Conservation (phyloP, 1,140 invertebrate genomes). For the Zelostemma sp. region DNA sequence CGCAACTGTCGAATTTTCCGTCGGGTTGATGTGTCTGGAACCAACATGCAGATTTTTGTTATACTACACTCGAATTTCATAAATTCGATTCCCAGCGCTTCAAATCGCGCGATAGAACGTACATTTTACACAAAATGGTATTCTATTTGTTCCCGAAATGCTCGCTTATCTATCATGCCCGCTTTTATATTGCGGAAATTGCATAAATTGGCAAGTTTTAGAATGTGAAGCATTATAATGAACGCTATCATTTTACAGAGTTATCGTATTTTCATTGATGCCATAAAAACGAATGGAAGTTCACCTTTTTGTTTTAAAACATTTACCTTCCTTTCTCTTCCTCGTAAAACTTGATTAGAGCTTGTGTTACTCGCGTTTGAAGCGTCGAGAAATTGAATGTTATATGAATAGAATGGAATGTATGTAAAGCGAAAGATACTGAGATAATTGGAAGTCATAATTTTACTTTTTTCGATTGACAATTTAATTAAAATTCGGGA, state of each 20-base stretch:
- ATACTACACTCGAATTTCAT: slow-evolving; percentile 5
- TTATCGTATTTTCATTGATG: no score
- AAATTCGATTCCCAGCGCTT: background rate
- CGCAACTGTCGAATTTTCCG: slow-evolving; percentile 67
- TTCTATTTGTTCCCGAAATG: background rate
- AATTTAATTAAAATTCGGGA: background rate
- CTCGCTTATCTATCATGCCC: no score
- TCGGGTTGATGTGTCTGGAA: slow-evolving; percentile 74
- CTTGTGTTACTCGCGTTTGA: background rate
- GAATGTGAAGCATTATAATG: background rate
- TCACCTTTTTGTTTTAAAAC: no score
- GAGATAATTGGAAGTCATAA: no score
- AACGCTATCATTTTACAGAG: no score
- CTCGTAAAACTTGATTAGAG: background rate
- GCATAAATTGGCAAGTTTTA: slow-evolving; percentile 5
- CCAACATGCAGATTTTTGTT: slow-evolving; percentile 4
- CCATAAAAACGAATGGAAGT: no score
- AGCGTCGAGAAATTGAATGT: background rate
- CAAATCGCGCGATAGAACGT: background rate
- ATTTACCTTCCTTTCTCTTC: no score
- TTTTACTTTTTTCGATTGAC: no score
- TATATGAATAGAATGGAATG: no score
- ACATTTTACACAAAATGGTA: slow-evolving; percentile 10
- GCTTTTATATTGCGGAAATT: background rate
- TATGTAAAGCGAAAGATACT: no score